phyloP scores from a whole-genome alignment of 2,113 vertebrate species.

The Epinephelus moara region DNA sequence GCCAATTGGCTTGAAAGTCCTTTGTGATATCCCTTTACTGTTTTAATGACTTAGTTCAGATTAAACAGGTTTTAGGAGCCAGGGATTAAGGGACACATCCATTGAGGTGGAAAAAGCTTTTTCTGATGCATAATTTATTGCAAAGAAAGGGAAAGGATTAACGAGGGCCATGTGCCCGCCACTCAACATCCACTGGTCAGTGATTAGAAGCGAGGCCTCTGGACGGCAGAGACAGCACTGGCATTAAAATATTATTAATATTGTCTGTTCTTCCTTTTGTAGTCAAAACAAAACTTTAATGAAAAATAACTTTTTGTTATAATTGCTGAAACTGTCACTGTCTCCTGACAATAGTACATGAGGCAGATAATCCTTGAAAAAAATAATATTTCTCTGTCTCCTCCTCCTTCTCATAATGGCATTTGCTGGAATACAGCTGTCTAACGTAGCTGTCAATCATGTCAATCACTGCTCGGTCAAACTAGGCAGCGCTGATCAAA shows the following conservation, averaged over 20 bases:
- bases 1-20: constrained; percentile 84
- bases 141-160: constrained; percentile 73
- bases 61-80: constrained; percentile 83
- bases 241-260: constrained; percentile 21
- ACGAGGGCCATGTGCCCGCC: constrained; percentile 43
- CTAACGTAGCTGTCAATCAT: too few species aligned
- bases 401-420: too few species aligned
- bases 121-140: constrained; percentile 78
- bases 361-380: too few species aligned
- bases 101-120: constrained; percentile 77
- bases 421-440: too few species aligned
- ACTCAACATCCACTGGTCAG: constrained; percentile 70
- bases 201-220: constrained; percentile 65
- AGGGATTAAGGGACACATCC: constrained; percentile 83
- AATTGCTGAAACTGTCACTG: too few species aligned
- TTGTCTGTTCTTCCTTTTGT: not conserved
- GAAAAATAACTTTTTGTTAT: too few species aligned
- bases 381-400: too few species aligned
- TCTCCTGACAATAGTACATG: too few species aligned
- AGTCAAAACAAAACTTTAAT: constrained; percentile 6
- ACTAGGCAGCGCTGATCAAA: too few species aligned
- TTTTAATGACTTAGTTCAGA: constrained; percentile 86
- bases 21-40: constrained; percentile 86
- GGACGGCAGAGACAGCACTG: constrained; percentile 39
- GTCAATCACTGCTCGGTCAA: too few species aligned